Evolutionary conservation across 2,113 vertebrate species (phyloP).

Genomic region (Craseonycteris thonglongyai): DNA sequence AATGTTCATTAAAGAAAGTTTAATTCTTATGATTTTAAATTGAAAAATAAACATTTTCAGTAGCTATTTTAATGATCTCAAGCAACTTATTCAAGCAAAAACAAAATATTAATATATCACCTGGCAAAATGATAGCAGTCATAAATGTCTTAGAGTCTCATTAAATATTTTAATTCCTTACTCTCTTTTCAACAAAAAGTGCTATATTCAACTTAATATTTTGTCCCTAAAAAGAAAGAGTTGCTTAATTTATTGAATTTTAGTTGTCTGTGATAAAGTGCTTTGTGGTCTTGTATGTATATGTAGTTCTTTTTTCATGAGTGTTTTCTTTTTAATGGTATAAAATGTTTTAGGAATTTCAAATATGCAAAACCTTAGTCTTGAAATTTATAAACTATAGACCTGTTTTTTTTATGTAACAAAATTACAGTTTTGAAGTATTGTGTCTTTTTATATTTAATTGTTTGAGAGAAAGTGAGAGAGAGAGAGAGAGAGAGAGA

Average conservation of each 20-base stretch:
- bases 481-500: no score
- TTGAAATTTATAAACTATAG: background rate
- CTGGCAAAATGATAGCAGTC: background rate
- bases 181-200: background rate
- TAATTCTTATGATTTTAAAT: background rate
- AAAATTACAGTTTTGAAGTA: background rate
- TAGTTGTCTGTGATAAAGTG: background rate
- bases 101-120: background rate
- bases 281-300: background rate
- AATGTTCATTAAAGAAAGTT: background rate
- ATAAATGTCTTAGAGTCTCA: background rate
- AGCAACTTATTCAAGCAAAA: background rate
- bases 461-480: no score
- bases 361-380: background rate
- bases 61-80: background rate
- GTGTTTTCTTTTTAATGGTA: background rate
- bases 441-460: background rate
- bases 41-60: background rate
- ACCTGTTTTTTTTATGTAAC: background rate
- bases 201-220: background rate
- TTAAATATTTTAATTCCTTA: conserved; percentile 2
- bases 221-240: background rate
- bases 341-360: background rate
- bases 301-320: background rate
- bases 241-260: background rate